Base-by-base conservation (phyloP, 1,140 invertebrate genomes). In the Drosophila funebris region DNA sequence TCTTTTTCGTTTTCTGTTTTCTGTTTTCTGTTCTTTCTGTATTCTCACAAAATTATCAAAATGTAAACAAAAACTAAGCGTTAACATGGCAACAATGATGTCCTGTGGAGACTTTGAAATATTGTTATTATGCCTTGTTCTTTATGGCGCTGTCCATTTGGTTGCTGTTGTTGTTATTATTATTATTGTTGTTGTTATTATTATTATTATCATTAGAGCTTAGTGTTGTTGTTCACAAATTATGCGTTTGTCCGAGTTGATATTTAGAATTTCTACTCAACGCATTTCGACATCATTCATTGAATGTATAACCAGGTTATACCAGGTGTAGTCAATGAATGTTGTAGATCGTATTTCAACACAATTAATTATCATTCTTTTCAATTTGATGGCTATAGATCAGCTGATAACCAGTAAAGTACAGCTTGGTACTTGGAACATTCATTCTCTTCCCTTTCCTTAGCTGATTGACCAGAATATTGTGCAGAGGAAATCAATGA, bases 21-120 rank as follows among this genome's bases (percentile, higher is more conserved):
- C 41, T n/a, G 11, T 43, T 43, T 14, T n/a, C n/a, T n/a, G n/a
- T n/a, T n/a, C n/a, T n/a, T 36, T 14, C 29, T 22, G 36, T 24
- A 14, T 13, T 37, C 53, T 27, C n/a, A 11, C 14, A 16, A 74
- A 77, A 82, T 78, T 71, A 83, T 76, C 58, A 72, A 84, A 84
- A 83, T 84, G 80, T 83, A 79, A 83, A 83, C 80, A 84, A 80
- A 89, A 80, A 90, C 78, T 75, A 81, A 88, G 90, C 90, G 90
- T 84, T 91, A 91, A 91, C 90, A 90, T 91, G 90, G 90, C 78
- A 90, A 91, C 90, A 91, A 91, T 90, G 82, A 87, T 70, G 74
- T 84, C 90, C 90, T 71, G 90, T 90, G 73, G 90, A 58, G 90
- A 77, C 90, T 88, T 77, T 90, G 90, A 90, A 84, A 78, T 91